Base-by-base conservation (phyloP, 2,113 vertebrate genomes). In the Onychostruthus taczanowskii region DNA sequence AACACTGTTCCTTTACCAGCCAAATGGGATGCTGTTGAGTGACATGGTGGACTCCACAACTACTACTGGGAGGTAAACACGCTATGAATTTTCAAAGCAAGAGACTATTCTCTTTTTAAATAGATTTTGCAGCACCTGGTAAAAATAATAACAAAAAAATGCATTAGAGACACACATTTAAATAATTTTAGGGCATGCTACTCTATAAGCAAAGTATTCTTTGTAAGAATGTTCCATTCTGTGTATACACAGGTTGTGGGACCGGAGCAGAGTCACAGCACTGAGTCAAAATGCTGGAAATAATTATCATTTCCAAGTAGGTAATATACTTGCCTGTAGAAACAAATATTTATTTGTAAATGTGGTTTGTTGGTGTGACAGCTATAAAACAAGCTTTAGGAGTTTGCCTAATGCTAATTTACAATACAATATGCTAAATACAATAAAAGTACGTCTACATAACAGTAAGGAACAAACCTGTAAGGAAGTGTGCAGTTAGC, bases 271-370 rank as follows among this genome's bases (percentile, higher is more conserved):
- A 93, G 33, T 44, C 33, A 30, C 11, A 77, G 68, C 53, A 63
- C 33, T 50, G 30, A 85, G 55, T 58, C 0, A 2, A 90, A 88
- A 77, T 49, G 35, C 79, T 95, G 82, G 72, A 84, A 93, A 61
- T 66, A 47, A 77, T 94, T 47, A 41, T 78, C 64, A 58, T 81
- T 94, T 90, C 68, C 63, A 91, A 69, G 64, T 72, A 93, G 85
- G 47, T 66, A 94, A 91, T 70, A 61, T 58, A 73, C 75, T 85
- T 0, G 0, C 55, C 49, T 53, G 52, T 49, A 77, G 85, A 90
- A 94, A 93, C 50, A 95, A 92, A 88, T 93, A 83, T 77, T 91
- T 93, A 72, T 87, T 92, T 94, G 84, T 66, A 78, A 84, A 90
- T 75, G 56, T 53, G 39, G 47, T 80, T 90, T 94, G 75, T 83